phyloP scores from a whole-genome alignment of 2,113 vertebrate species.

The Vidua chalybeata region DNA sequence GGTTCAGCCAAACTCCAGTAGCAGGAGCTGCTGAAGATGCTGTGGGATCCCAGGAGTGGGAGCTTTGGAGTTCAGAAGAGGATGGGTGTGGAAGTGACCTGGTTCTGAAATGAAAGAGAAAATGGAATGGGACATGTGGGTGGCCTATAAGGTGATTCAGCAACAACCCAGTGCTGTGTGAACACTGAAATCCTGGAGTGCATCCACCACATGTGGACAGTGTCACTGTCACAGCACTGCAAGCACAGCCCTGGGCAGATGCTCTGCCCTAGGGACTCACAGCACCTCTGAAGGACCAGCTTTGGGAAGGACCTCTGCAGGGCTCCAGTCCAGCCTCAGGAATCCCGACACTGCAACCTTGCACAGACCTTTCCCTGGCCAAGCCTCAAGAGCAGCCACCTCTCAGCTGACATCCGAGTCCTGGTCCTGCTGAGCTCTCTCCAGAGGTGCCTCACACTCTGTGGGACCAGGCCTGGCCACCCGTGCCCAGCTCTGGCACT shows the following conservation, averaged over 20 bases:
- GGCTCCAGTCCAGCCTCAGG: background rate
- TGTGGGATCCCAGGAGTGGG: background rate
- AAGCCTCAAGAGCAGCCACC: background rate
- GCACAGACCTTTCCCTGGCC: background rate
- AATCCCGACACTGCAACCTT: background rate
- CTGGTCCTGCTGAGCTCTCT: background rate
- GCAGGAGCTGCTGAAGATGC: background rate
- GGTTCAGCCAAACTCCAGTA: background rate
- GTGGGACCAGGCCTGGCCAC: background rate
- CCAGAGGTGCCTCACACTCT: background rate
- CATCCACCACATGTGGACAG: accelerated
- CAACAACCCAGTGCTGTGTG: background rate
- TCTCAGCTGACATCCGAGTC: background rate
- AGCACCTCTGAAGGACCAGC: background rate
- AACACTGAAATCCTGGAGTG: background rate
- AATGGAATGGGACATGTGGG: background rate
- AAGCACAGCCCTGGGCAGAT: background rate
- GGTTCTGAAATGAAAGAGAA: background rate
- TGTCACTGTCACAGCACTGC: background rate
- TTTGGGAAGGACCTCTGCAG: background rate
- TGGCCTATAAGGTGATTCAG: background rate
- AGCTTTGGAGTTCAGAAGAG: background rate
- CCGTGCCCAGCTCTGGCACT: background rate
- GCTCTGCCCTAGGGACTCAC: background rate
- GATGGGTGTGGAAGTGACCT: background rate